Evolutionary conservation across 2,888 invertebrate species (phyloP).

Genomic region (Timema cristinae): DNA sequence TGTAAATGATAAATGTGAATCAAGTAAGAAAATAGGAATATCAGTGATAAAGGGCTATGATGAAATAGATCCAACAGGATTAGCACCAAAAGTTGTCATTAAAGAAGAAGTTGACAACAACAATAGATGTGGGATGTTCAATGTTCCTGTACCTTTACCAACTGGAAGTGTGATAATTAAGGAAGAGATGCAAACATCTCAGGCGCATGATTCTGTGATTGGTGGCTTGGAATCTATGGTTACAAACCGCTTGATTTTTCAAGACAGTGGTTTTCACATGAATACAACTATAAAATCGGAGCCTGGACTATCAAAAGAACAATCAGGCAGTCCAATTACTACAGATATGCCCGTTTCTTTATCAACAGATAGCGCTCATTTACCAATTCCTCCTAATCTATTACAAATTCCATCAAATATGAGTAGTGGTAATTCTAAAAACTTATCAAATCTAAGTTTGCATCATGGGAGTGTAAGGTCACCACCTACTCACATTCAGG

Average conservation of each 20-base stretch:
- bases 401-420: too few species aligned
- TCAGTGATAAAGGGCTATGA: neutral
- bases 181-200: neutral
- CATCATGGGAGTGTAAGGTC: neutral
- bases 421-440: too few species aligned
- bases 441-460: neutral
- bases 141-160: neutral
- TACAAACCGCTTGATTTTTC: neutral
- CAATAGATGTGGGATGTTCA: neutral
- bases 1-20: neutral
- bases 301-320: constrained; percentile 37
- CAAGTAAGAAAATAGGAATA: neutral
- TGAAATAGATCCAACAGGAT: neutral
- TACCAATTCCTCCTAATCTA: too few species aligned
- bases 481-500: constrained; percentile 5
- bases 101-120: neutral
- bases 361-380: too few species aligned
- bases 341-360: too few species aligned
- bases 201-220: neutral
- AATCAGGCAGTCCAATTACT: neutral
- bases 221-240: neutral
- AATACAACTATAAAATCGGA: constrained; percentile 22
- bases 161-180: neutral
- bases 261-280: constrained; percentile 14
- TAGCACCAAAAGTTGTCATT: neutral